These are phyloP conservation scores for Dryas iulia DNA, from an alignment of 1,140 invertebrate species.

Conservation along the genomic window DNA sequence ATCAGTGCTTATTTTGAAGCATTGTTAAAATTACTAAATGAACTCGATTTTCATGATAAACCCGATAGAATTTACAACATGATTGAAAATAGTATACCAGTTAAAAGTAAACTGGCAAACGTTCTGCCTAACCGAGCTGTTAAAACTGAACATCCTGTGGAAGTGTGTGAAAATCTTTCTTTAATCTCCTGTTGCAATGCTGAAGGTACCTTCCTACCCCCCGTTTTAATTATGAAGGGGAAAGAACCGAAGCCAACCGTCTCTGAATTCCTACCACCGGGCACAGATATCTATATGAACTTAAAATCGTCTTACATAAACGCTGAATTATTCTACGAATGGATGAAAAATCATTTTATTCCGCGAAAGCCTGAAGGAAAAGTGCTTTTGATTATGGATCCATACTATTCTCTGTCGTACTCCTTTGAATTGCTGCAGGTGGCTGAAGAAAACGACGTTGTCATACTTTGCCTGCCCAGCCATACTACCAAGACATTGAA, in stretches of 20 bases:
- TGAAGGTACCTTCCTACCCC: not conserved
- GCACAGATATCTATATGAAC: constrained; percentile 50
- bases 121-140: not conserved
- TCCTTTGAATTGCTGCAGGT: constrained; percentile 47
- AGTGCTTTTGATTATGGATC: constrained; percentile 52
- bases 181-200: constrained; percentile 6
- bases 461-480: constrained; percentile 56
- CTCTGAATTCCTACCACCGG: constrained; percentile 47
- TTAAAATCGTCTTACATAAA: constrained; percentile 58
- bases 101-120: not conserved
- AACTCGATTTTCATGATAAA: not conserved
- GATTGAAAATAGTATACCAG: constrained; percentile 2
- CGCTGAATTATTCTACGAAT: constrained; percentile 59
- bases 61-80: not conserved
- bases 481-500: constrained; percentile 48
- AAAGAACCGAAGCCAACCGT: constrained; percentile 32
- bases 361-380: constrained; percentile 53
- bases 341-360: constrained; percentile 57
- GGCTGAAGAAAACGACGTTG: constrained; percentile 52
- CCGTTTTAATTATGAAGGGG: constrained; percentile 8
- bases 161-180: not conserved
- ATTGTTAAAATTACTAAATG: not conserved
- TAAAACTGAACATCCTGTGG: not conserved
- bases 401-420: constrained; percentile 56
- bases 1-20: not conserved